Conservation (phyloP, 2,113 vertebrate species). For the Planiliza haematocheilus region DNA sequence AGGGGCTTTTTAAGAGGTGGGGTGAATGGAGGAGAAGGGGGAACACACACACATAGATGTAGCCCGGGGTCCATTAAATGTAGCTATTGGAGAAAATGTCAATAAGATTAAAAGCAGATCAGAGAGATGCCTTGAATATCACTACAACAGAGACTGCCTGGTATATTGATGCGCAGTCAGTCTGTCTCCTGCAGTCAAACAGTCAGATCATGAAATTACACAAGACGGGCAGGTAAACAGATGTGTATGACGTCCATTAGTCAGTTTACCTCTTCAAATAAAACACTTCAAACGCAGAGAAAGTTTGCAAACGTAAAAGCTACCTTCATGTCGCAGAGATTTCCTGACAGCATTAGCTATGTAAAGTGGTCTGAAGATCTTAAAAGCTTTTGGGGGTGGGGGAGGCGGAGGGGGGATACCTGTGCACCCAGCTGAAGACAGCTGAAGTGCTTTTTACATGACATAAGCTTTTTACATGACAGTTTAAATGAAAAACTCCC, state of each 20-base stretch:
- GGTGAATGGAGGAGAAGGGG: not conserved
- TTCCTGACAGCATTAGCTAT: constrained; percentile 23
- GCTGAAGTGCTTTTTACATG: constrained; percentile 34
- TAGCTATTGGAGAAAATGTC: constrained; percentile 46
- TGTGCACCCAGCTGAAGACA: constrained; percentile 25
- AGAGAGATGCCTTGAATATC: constrained; percentile 23
- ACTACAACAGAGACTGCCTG: constrained; percentile 6
- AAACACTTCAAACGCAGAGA: too few species aligned
- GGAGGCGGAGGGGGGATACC: constrained; percentile 12
- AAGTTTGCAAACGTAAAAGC: not conserved
- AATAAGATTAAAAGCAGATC: constrained; percentile 48
- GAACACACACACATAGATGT: constrained; percentile 11
- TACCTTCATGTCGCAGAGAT: not conserved
- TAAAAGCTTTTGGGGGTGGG: not conserved
- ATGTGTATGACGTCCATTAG: not conserved
- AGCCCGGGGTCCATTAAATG: constrained; percentile 43
- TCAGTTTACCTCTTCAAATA: not conserved
- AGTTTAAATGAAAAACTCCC: constrained; percentile 47
- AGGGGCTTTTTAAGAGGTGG: constrained; percentile 17
- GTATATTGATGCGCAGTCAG: not conserved
- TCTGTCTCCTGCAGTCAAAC: not conserved
- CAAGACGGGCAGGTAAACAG: not conserved
- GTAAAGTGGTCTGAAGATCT: constrained; percentile 26
- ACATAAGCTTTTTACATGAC: constrained; percentile 52
- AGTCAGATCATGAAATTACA: not conserved